Evolutionary conservation across 1,140 invertebrate genomes (phyloP).

Genomic region (Halictus rubicundus): DNA sequence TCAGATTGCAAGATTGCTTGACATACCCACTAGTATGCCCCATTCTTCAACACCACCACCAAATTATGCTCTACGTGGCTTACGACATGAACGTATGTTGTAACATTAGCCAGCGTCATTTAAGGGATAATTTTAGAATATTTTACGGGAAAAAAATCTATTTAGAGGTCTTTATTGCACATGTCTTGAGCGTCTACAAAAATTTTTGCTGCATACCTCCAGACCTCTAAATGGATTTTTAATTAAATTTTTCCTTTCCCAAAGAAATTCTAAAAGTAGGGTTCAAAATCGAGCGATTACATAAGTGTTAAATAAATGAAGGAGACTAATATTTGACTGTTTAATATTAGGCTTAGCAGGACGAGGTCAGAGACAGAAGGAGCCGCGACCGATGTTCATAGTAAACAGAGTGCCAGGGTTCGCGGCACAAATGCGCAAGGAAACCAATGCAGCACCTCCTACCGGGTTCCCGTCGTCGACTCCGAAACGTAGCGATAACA

Average conservation of each 20-base stretch:
- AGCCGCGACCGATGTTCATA: slow-evolving; percentile 82
- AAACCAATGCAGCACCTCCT: slow-evolving; percentile 73
- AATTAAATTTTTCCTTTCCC: too few species aligned
- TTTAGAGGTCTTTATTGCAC: too few species aligned
- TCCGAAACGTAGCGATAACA: slow-evolving; percentile 71
- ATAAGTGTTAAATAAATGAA: neutral
- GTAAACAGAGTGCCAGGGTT: slow-evolving; percentile 85
- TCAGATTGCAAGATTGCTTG: slow-evolving; percentile 94
- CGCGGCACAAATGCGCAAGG: slow-evolving; percentile 84
- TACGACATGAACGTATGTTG: slow-evolving; percentile 74
- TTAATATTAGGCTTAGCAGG: slow-evolving; percentile 70
- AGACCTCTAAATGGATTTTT: too few species aligned
- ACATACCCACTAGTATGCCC: slow-evolving; percentile 86
- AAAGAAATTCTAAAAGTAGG: too few species aligned
- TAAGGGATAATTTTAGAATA: too few species aligned
- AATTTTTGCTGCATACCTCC: too few species aligned
- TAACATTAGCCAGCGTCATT: too few species aligned
- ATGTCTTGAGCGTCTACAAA: too few species aligned
- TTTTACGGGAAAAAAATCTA: too few species aligned
- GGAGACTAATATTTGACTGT: neutral
- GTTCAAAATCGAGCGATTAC: neutral
- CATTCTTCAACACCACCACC: slow-evolving; percentile 81
- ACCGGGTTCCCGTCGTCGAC: slow-evolving; percentile 66
- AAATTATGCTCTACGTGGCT: slow-evolving; percentile 75
- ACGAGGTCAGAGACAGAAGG: slow-evolving; percentile 81